Base-by-base conservation (phyloP, 2,797 vertebrate genomes). In the Cynopterus sphinx region DNA sequence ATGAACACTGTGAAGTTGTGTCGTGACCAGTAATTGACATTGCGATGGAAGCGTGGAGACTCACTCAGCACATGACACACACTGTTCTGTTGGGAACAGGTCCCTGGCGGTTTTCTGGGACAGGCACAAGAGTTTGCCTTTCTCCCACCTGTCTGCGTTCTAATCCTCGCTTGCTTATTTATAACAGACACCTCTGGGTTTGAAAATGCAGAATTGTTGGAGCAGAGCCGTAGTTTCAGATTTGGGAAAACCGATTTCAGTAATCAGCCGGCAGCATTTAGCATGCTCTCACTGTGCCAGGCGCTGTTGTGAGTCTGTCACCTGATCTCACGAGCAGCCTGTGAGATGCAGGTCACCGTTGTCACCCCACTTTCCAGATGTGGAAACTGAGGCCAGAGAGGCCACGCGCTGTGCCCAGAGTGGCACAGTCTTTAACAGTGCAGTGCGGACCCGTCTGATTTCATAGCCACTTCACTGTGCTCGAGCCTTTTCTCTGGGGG, bases 381-480 rank as follows among this genome's bases (percentile, higher is more conserved):
- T 57, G 89, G 61, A 33, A 24, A 10, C 55, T 0, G 28, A 31
- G 49, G 39, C 10, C 6, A 16, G 87, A 31, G 65, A 24, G 43
- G 61, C 6, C 9, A 2, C 5, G 2, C 6, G 1, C 31, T 13
- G 22, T 5, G 39, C 31, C 19, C 5, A 3, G 0, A 7, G 31
- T 22, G 6, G 2, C 61, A 19, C 26, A 21, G 63, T 6, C 70
- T 6, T 70, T 16, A 28, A 9, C 15, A 8, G 31, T 4, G 26
- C 16, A 0, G 24, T 15, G 24, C 1, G 26, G 41, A 0, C 8
- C 36, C 15, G 33, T 28, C 61, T 55, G 16, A 0, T 49, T 26
- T 57, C 61, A 0, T 3, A 24, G 12, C 43, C 46, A 0, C 11
- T 9, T 41, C 13, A 0, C 31, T 7, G 0, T 2, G 26, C 61